phyloP scores from a whole-genome alignment of 2,797 vertebrate genomes.

The Chloroceryle inda region DNA sequence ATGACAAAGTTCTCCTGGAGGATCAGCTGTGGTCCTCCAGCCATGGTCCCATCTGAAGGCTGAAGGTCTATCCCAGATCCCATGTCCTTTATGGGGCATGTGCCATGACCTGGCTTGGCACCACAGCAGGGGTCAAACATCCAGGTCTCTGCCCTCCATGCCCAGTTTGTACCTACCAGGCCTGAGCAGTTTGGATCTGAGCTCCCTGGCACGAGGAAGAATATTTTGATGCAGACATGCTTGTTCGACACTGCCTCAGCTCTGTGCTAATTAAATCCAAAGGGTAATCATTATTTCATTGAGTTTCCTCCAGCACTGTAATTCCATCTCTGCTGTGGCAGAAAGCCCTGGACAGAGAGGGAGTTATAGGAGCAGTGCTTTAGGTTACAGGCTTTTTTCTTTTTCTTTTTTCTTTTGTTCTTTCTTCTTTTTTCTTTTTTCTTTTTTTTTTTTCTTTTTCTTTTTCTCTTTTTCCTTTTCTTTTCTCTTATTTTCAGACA shows the following conservation, averaged over 20 bases:
- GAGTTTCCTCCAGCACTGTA: conserved; percentile 28
- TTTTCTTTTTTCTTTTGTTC: fast-evolving
- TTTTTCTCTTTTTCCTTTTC: too few species aligned
- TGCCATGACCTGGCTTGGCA: background rate
- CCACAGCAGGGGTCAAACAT: background rate
- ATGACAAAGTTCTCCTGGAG: background rate
- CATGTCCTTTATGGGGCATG: fast-evolving
- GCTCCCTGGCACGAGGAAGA: fast-evolving
- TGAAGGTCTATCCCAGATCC: background rate
- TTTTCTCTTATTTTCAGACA: background rate
- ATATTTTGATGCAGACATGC: background rate
- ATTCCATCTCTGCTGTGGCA: conserved; percentile 48
- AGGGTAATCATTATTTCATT: conserved; percentile 65
- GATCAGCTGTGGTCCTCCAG: background rate
- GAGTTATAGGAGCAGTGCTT: background rate
- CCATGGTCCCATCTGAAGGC: background rate
- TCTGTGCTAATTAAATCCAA: conserved; percentile 53
- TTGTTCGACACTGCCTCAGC: background rate
- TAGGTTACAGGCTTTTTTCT: fast-evolving
- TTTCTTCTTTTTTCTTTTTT: fast-evolving
- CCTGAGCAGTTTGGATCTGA: background rate
- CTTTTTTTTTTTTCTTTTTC: fast-evolving
- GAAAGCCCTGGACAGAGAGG: background rate
- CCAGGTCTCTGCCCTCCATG: background rate
- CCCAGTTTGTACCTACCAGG: background rate